Conservation (phyloP, 2,113 vertebrate species). For the Calcarius ornatus region DNA sequence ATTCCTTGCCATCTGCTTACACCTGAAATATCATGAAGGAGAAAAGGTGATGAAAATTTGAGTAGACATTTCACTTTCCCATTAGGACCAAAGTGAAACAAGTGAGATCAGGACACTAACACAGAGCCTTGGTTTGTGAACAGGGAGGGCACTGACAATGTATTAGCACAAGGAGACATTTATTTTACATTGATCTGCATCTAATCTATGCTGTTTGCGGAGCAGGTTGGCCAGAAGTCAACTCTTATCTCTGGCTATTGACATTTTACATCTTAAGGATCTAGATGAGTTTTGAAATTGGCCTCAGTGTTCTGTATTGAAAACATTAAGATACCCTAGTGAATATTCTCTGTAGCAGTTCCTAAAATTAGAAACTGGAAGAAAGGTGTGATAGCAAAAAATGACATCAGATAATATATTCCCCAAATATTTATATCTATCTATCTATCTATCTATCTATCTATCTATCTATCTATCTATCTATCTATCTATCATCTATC, state of each 20-base stretch:
- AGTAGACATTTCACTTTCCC: background rate
- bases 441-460: background rate
- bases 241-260: constrained; percentile 59
- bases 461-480: background rate
- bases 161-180: background rate
- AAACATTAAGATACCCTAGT: background rate
- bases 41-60: background rate
- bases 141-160: accelerated
- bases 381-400: constrained; percentile 3
- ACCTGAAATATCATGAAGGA: background rate
- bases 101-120: background rate
- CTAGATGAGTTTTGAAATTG: constrained; percentile 15
- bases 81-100: background rate
- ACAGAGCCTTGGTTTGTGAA: background rate
- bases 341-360: background rate
- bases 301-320: background rate
- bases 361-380: background rate
- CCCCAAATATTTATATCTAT: background rate
- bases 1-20: background rate
- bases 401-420: background rate
- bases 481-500: background rate
- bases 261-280: constrained; percentile 44
- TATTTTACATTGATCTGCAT: constrained; percentile 53
- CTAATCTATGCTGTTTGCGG: constrained; percentile 42
- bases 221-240: constrained; percentile 31